These are phyloP conservation scores for Rattus rattus DNA, from an alignment of 2,113 vertebrate genomes.

Conservation along the genomic window DNA sequence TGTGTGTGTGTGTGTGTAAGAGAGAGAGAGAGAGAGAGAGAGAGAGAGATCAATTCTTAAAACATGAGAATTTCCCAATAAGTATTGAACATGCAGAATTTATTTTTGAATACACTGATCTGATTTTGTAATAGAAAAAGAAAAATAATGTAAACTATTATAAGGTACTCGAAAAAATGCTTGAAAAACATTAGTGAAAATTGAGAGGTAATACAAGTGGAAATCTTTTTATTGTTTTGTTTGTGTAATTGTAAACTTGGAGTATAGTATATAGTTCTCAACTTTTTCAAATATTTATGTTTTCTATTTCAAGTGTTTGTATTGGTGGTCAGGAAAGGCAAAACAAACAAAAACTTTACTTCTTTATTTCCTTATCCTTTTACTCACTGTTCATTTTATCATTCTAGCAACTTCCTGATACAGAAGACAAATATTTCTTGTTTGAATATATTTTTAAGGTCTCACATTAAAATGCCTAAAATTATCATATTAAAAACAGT, in stretches of 20 bases:
- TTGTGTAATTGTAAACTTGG: background rate
- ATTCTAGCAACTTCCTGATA: slow-evolving; percentile 7
- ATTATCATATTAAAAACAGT: background rate
- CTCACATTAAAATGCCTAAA: background rate
- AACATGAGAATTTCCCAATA: background rate
- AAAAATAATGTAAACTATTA: background rate
- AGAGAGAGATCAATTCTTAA: background rate
- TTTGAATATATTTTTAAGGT: slow-evolving; percentile 19
- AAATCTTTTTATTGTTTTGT: background rate
- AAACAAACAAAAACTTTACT: background rate
- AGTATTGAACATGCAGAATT: background rate
- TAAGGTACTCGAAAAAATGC: background rate
- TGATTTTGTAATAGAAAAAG: background rate
- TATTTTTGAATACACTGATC: background rate
- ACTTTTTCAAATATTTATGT: background rate
- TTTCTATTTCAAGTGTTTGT: background rate
- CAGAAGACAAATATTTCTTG: background rate
- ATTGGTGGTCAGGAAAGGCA: background rate
- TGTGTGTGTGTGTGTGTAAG: no score
- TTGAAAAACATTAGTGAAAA: background rate
- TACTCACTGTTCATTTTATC: background rate
- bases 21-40: no score
- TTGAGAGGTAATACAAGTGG: background rate
- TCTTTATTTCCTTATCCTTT: background rate
- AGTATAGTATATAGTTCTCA: background rate